Evolutionary conservation across 2,888 invertebrate genomes (phyloP).

Genomic region (Athalia circularis): DNA sequence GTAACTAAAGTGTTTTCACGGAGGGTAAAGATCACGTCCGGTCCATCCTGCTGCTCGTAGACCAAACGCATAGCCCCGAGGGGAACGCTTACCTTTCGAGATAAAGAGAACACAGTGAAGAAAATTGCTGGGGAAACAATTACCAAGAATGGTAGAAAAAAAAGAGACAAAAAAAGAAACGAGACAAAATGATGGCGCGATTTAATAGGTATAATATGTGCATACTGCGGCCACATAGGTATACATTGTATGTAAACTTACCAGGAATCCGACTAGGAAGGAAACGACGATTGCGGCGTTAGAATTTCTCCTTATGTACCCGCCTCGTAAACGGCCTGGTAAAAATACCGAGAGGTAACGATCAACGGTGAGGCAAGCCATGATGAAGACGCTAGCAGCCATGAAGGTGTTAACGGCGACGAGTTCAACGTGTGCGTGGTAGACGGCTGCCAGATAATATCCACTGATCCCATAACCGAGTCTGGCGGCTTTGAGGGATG

Average conservation of each 20-base stretch:
- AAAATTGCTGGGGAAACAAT: neutral
- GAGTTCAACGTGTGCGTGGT: slow-evolving; percentile 74
- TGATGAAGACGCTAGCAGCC: slow-evolving; percentile 75
- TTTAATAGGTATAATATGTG: too few species aligned
- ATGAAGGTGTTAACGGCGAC: slow-evolving; percentile 75
- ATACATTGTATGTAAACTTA: slow-evolving; percentile 49
- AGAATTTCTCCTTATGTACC: slow-evolving; percentile 69
- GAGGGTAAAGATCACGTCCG: slow-evolving; percentile 54
- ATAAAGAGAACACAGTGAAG: neutral
- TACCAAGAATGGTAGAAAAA: neutral
- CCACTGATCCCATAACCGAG: slow-evolving; percentile 58
- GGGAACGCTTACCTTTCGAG: slow-evolving; percentile 69
- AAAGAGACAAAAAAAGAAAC: neutral
- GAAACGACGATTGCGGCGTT: slow-evolving; percentile 68
- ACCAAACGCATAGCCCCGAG: slow-evolving; percentile 71
- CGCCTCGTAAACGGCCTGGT: slow-evolving; percentile 69
- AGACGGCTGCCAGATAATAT: slow-evolving; percentile 61
- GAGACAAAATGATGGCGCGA: too few species aligned
- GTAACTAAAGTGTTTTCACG: slow-evolving; percentile 62
- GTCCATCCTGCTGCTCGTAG: slow-evolving; percentile 47
- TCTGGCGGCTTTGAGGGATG: slow-evolving; percentile 32
- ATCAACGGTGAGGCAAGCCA: slow-evolving; percentile 75
- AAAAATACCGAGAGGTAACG: slow-evolving; percentile 75
- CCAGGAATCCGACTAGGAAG: slow-evolving; percentile 64
- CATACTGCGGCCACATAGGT: too few species aligned